Conservation (phyloP, 2,113 vertebrate species). For the Dromas ardeola region DNA sequence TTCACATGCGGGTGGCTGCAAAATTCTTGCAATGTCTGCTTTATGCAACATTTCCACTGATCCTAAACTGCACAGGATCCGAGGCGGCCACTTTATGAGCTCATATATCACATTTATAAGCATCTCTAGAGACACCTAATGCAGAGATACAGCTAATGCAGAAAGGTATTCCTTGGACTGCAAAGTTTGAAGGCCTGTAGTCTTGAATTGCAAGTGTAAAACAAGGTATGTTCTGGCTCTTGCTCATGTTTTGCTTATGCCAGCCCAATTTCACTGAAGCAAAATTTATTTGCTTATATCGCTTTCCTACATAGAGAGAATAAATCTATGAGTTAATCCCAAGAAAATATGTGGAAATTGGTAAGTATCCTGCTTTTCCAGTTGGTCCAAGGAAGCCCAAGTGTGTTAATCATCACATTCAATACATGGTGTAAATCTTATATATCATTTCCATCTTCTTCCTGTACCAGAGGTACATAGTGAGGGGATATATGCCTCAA, state of each 20-base stretch:
- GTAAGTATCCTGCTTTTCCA: neutral
- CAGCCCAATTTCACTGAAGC: neutral
- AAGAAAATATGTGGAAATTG: neutral
- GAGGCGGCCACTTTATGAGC: conserved; percentile 18
- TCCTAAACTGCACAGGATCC: neutral
- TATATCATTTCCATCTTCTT: neutral
- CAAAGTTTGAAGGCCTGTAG: neutral
- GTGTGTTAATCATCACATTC: neutral
- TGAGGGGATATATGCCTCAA: neutral
- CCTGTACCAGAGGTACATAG: neutral
- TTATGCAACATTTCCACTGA: neutral
- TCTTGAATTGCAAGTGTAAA: conserved; percentile 9
- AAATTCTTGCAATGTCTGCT: neutral
- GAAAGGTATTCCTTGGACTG: neutral
- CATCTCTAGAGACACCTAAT: neutral
- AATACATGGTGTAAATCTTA: neutral
- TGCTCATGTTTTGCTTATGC: neutral
- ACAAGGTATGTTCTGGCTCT: neutral
- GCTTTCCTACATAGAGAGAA: neutral
- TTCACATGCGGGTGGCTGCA: neutral
- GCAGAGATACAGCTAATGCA: neutral
- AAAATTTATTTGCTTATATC: neutral
- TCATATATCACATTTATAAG: conserved; percentile 35
- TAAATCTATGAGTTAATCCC: neutral
- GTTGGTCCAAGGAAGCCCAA: neutral